Evolutionary conservation across 2,113 vertebrate species (phyloP).

Genomic region (Bambusicola thoracicus): DNA sequence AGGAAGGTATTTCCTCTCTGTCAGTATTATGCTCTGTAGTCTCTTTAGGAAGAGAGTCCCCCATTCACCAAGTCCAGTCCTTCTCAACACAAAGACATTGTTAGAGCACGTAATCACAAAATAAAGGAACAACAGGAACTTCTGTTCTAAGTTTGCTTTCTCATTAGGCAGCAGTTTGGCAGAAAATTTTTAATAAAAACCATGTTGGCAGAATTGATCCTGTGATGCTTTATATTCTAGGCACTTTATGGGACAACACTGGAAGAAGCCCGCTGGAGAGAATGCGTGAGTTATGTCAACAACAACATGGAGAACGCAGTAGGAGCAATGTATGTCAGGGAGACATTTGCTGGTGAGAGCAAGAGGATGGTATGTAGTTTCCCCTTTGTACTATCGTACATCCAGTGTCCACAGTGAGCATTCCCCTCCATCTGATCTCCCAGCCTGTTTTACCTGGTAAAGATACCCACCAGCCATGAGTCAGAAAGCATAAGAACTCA

Average conservation of each 20-base stretch:
- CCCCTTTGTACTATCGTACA: conserved; percentile 54
- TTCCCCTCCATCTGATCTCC: not conserved
- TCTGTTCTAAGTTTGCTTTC: not conserved
- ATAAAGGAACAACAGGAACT: not conserved
- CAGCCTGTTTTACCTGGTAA: not conserved
- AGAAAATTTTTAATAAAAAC: not conserved
- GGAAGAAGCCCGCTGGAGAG: conserved; percentile 93
- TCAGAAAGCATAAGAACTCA: not conserved
- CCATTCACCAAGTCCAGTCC: not conserved
- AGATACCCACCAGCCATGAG: not conserved
- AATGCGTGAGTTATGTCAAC: conserved; percentile 94
- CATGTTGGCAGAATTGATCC: not conserved
- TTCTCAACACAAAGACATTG: not conserved
- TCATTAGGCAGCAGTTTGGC: rapidly evolving
- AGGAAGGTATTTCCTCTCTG: conserved; percentile 75
- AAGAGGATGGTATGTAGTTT: conserved; percentile 88
- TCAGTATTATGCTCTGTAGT: rapidly evolving
- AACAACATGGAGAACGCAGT: conserved; percentile 95
- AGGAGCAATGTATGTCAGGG: conserved; percentile 90
- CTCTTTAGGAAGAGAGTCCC: not conserved
- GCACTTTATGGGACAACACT: conserved; percentile 89
- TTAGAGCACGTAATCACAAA: rapidly evolving
- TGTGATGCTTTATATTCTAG: conserved; percentile 58
- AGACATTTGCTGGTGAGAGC: conserved; percentile 91
- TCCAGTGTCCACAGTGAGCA: not conserved